These are phyloP conservation scores for Drosophila willistoni DNA, from an alignment of 1,140 invertebrate genomes.

Conservation along the genomic window DNA sequence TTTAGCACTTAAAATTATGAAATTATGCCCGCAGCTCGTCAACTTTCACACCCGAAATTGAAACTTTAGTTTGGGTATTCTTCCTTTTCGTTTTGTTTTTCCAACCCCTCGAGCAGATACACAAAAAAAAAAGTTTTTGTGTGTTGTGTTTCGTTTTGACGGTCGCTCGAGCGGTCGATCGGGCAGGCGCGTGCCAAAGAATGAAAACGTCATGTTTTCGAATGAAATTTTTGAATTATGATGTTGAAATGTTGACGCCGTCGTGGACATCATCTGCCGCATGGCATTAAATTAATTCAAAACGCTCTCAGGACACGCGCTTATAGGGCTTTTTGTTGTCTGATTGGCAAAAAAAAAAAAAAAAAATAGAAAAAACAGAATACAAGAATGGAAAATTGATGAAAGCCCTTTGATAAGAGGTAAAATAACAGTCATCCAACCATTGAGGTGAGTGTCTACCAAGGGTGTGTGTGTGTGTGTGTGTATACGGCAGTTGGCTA, in stretches of 20 bases:
- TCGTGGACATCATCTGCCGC: constrained; percentile 65
- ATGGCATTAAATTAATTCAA: constrained; percentile 80
- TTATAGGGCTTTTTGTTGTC: constrained; percentile 50
- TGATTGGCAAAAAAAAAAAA: constrained; percentile 71
- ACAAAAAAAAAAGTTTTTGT: constrained; percentile 25
- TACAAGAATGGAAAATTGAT: constrained; percentile 57
- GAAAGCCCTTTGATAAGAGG: constrained; percentile 72
- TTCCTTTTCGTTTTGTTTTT: constrained; percentile 5
- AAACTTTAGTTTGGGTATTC: constrained; percentile 26
- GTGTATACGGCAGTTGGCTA: constrained; percentile 17
- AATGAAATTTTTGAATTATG: constrained; percentile 81
- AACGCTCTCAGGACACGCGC: constrained; percentile 74
- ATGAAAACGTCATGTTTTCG: constrained; percentile 81
- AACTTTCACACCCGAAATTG: constrained; percentile 58
- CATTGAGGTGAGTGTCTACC: constrained; percentile 8
- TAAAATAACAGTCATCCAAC: constrained; percentile 34
- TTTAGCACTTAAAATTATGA: constrained; percentile 76
- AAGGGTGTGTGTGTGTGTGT: constrained; percentile 19
- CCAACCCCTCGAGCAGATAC: constrained; percentile 41
- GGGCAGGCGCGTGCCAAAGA: constrained; percentile 62
- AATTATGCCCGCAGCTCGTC: constrained; percentile 64
- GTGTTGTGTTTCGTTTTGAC: constrained; percentile 12
- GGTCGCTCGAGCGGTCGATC: constrained; percentile 1
- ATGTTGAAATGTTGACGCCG: constrained; percentile 62
- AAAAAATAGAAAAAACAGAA: not conserved